Percentiles rank a stretch among this genome's conserved stretches.
These are phyloP conservation scores for Amazonetta brasiliensis DNA, from an alignment of 2,797 vertebrate genomes.

Conservation along the genomic window DNA sequence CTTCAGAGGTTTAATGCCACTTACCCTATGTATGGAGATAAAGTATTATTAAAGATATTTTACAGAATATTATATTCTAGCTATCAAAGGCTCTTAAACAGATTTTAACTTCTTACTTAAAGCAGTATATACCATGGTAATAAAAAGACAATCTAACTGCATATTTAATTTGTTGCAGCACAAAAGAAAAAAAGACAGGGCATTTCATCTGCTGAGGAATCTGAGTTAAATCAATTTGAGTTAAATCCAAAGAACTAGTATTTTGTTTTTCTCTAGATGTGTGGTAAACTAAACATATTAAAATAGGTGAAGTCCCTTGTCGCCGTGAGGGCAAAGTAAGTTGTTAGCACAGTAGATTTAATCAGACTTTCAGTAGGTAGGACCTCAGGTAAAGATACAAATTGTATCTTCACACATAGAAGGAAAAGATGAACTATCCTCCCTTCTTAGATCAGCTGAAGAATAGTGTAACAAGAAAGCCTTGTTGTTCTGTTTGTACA, in stretches of 20 bases:
- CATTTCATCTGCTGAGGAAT: not conserved
- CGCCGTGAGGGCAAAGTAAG: not conserved
- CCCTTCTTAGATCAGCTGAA: not conserved
- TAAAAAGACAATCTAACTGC: constrained; percentile 24
- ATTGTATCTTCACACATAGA: not conserved
- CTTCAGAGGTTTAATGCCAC: constrained; percentile 77
- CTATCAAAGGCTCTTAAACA: constrained; percentile 40
- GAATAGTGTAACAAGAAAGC: not conserved
- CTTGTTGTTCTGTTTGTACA: not conserved
- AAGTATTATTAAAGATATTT: constrained; percentile 70
- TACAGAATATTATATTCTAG: not conserved
- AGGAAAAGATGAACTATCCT: not conserved
- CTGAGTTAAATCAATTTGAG: not conserved
- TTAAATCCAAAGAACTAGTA: no score
- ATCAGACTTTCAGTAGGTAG: not conserved
- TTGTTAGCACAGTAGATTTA: not conserved
- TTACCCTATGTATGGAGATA: constrained; percentile 80
- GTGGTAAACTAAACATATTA: not conserved
- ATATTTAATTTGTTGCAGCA: not conserved
- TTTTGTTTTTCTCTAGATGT: not conserved
- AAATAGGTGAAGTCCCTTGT: not conserved
- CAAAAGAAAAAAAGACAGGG: constrained; percentile 3
- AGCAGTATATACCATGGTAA: not conserved
- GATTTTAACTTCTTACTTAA: not conserved
- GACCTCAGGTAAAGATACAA: not conserved